Evolutionary conservation across 2,888 invertebrate species (phyloP), one percentile per base, ranked within the genome.

Genomic region (Acronicta leporina): DNA sequence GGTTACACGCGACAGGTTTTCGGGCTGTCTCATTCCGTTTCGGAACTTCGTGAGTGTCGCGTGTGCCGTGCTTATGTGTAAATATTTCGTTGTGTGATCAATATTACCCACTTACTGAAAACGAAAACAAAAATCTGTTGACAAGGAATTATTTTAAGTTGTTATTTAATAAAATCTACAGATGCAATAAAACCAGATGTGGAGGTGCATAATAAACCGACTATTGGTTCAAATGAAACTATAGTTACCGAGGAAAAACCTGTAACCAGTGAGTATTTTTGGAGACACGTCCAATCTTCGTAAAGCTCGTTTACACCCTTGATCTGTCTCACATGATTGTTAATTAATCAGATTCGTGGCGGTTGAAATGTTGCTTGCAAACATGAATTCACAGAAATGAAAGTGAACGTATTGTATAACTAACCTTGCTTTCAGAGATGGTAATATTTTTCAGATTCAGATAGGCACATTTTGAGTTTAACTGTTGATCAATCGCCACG

Each of bases 201-300:
- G 90, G 93, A 88, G 88, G 92, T 93, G 92, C 87, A 87, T 73
- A 67, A 76, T 86, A 92, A 89, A 88, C 79, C 89, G 75, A 87
- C 84, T 86, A 85, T 88, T 85, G 86, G 80, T 89, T 87, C 87
- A 86, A 90, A 90, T 83, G 86, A 89, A 88, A 87, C 88, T 85
- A 84, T 85, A 85, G 81, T 91, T 83, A 84, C 84, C 82, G 85
- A 89, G 87, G 91, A 90, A 87, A 92, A 88, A 82, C 86, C 90
- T 87, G 86, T 87, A 82, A 87, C 85, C 88, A 90, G 94, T 94
- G 91, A 94, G 94, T 94, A 94, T 92, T 87, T 20, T 82, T 84
- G 82, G 80, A 79, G 79, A 82, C 61, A 82, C 75, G 67, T 84
- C 80, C 80, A 75, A 78, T 83, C 86, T 85, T 79, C 72, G 84